Evolutionary conservation across 2,888 invertebrate genomes (phyloP), one percentile per base, ranked within the genome.

Genomic region (Escarpia spicata): DNA sequence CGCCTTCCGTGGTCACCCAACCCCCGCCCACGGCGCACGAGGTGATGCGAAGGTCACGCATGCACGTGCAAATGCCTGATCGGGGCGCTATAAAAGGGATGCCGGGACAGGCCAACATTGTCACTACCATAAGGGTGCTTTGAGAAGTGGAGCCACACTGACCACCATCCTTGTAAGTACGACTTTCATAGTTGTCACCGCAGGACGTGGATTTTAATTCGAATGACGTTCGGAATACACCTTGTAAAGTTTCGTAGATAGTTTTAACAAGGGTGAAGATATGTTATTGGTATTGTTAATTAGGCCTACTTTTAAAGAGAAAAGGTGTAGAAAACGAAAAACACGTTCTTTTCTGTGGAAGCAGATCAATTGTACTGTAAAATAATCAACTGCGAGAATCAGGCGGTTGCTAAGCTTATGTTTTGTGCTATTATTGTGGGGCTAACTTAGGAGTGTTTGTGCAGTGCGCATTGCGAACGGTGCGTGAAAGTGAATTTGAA

Each of bases 101-200:
- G 75, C 75, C 75, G 75, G 26, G 2, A 75, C 75, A 75, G 75
- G 19, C 75, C 75, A 4, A 75, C 75, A 75, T 75, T 75, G 75
- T 75, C 75, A 75, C 26, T 75, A 75, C 75, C 26, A 26, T 26
- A 75, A 19, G 75, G 75, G 75, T 75, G 75, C 75, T 75, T 75
- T 75, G 75, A 26, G 75, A 75, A 75, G 75, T 26, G 75, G 75
- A 75, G 75, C 75, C 75, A 75, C 75, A 75, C 75, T 75, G 75
- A 75, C 75, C 75, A 75, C 26, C 75, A 75, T 75, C 75, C 75
- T 75, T 75, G 75, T 75, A n/a, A 75, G 75, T 75, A 26, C 26
- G 19, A 75, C 26, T 75, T 75, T 6, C 26, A 2, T 26, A 19
- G 75, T 75, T 75, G 75, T 75, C 75, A 75, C 26, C 26, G 75